Base-by-base conservation (phyloP, 1,140 invertebrate genomes). In the Metaphire vulgaris region DNA sequence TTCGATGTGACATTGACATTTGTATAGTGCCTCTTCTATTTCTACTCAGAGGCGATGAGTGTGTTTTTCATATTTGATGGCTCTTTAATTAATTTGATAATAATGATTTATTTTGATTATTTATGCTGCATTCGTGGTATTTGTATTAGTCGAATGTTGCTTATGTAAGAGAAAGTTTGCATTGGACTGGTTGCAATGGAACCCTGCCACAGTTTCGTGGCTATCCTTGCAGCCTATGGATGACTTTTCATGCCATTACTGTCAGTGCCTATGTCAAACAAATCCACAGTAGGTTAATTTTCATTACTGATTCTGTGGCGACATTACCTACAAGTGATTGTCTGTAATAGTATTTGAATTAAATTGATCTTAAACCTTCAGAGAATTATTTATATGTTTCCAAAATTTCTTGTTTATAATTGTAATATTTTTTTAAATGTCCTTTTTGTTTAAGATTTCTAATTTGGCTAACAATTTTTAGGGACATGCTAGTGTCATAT, bases 141-240 rank as follows among this genome's bases (percentile, higher is more conserved):
- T 56, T 56, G 41, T 56, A 66, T 66, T 33, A 76, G 69, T 14
- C 33, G n/a, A 41, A 31, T 28, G n/a, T 26, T 30, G 68, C 75
- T 1, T 72, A 65, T 41, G 31, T 76, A n/a, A 26, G 33, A 12
- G 33, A 2, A 32, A 26, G 64, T n/a, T 29, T 31, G 14, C 28
- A 74, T 32, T 98, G 93, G 91, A 87, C 92, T 70, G 91, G 91
- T 15, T 99, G 97, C 84, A 88, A 89, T 80, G 94, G 94, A 6
- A 94, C 92, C 82, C 85, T 88, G 67, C 84, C 90, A 0, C 86
- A 89, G 68, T 88, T 84, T 79, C 89, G 97, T 69, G 77, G 77
- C 1, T 78, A 95, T 84, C 93, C 96, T 0, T 99, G 97, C 87
- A 91, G 93, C 0, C 86, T 99, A 21, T 99, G 97, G 97, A 92